Percentiles rank a stretch among this genome's conserved stretches.
phyloP scores from a whole-genome alignment of 1,140 invertebrate species.

The Neodiprion pinetum region DNA sequence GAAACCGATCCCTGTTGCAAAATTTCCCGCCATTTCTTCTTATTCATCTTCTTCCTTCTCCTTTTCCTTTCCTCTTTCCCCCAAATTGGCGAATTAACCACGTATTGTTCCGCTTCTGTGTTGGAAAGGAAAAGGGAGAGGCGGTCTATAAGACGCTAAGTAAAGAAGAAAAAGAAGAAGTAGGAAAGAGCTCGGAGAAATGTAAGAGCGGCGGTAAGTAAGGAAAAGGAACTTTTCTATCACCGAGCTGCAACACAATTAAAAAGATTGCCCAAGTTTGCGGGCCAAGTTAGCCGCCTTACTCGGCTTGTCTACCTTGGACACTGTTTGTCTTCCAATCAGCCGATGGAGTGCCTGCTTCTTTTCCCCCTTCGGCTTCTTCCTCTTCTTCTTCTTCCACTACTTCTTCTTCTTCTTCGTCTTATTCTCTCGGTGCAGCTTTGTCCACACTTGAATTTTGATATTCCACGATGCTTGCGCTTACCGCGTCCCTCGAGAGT shows the following conservation, averaged over 20 bases:
- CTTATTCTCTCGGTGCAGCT: too few species aligned
- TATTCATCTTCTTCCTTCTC: background rate
- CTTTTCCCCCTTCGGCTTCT: background rate
- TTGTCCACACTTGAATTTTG: too few species aligned
- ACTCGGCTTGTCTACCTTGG: slow-evolving; percentile 16
- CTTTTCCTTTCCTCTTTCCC: background rate
- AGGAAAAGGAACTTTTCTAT: slow-evolving; percentile 49
- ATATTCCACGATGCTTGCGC: too few species aligned
- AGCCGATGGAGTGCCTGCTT: slow-evolving; percentile 31
- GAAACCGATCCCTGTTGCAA: background rate
- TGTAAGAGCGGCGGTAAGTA: slow-evolving; percentile 22
- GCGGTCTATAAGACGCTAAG: slow-evolving; percentile 30
- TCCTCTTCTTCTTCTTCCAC: background rate
- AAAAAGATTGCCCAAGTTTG: slow-evolving; percentile 56
- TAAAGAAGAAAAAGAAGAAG: slow-evolving; percentile 30
- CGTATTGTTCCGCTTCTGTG: slow-evolving; percentile 36
- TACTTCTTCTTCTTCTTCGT: background rate
- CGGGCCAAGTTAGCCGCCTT: slow-evolving; percentile 11
- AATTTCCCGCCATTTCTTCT: background rate
- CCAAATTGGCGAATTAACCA: slow-evolving; percentile 37
- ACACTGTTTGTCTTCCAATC: slow-evolving; percentile 52
- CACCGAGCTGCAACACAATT: slow-evolving; percentile 52
- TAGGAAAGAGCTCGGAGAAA: slow-evolving; percentile 25
- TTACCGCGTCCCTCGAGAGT: too few species aligned
- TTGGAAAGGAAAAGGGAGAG: slow-evolving; percentile 6